Conservation (phyloP, 53 echinoderm and acorn worm species). For the Patiria pectinifera region DNA sequence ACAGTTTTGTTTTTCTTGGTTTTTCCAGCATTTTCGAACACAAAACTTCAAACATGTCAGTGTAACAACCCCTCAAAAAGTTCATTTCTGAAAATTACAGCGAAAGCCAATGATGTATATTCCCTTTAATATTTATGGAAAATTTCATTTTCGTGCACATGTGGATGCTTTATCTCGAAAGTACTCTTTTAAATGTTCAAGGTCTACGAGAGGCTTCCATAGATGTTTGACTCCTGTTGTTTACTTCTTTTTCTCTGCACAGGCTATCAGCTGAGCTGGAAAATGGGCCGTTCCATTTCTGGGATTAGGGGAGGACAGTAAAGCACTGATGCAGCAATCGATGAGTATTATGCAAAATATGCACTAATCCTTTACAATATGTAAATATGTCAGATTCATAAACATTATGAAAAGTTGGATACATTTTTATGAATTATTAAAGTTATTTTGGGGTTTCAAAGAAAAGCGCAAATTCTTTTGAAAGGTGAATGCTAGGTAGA, state of each 20-base stretch:
- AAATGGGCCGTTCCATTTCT: slow-evolving; percentile 4
- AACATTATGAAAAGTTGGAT: background rate
- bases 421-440: background rate
- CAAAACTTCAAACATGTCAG: too few relatives aligned
- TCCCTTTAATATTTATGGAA: too few relatives aligned
- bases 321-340: background rate
- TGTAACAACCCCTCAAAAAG: too few relatives aligned
- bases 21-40: too few relatives aligned
- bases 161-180: too few relatives aligned
- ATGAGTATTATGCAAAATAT: slow-evolving; percentile 7
- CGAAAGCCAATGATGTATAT: too few relatives aligned
- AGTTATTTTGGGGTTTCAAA: background rate
- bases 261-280: slow-evolving; percentile 42
- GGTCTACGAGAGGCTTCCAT: too few relatives aligned
- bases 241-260: background rate
- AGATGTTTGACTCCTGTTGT: background rate
- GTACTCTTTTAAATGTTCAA: too few relatives aligned
- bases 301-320: background rate
- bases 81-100: too few relatives aligned
- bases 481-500: background rate
- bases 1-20: too few relatives aligned
- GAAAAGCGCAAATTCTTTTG: background rate
- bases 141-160: too few relatives aligned
- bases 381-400: slow-evolving; percentile 1
- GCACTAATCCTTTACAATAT: background rate